phyloP scores from a whole-genome alignment of 2,888 invertebrate genomes.

The Aspidapion aeneum region DNA sequence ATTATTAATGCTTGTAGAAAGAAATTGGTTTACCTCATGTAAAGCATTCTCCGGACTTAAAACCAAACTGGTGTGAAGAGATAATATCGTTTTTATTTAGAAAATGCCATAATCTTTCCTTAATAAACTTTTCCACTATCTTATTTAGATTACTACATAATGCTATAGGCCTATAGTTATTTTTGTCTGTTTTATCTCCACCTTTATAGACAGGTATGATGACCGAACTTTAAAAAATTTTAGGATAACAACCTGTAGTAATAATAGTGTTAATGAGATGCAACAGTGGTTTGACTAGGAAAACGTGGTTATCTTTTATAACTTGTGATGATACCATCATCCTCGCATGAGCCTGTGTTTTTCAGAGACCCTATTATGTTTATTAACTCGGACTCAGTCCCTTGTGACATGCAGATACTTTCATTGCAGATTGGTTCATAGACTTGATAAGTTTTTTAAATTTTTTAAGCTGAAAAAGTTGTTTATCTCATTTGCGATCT shows the following conservation, averaged over 20 bases:
- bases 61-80: neutral
- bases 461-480: too few relatives aligned
- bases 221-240: neutral
- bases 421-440: too few relatives aligned
- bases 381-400: neutral
- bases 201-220: slow-evolving; percentile 8
- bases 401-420: neutral
- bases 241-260: slow-evolving; percentile 4
- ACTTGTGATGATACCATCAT: slow-evolving; percentile 2
- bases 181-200: slow-evolving; percentile 6
- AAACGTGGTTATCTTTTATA: neutral
- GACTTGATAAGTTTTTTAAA: too few relatives aligned
- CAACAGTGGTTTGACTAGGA: neutral
- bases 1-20: neutral
- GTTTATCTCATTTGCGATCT: too few relatives aligned
- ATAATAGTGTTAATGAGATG: slow-evolving; percentile 6
- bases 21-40: neutral
- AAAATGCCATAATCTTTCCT: neutral
- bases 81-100: neutral
- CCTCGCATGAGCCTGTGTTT: neutral
- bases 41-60: neutral
- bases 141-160: neutral
- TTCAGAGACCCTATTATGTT: neutral
- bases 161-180: neutral
- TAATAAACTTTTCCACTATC: neutral